Base-by-base conservation (phyloP, 30 jellyfish, hydroid and myxozoan species). In the Mastigias papua region DNA sequence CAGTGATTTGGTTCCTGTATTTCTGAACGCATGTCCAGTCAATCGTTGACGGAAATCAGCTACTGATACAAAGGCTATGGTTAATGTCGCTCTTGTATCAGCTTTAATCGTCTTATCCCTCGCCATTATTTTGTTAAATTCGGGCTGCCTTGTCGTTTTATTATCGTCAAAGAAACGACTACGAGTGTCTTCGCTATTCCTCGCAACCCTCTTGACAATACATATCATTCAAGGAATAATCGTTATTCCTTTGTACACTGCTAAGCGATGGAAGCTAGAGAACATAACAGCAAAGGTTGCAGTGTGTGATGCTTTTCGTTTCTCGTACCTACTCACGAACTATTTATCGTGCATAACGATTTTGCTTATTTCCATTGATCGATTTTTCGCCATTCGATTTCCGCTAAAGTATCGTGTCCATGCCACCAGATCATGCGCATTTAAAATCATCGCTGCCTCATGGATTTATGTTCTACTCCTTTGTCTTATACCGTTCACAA, bases 191-290 rank as follows among this genome's bases (percentile, higher is more conserved):
- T 60, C 85, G 22, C 76, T 87, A 17, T 85, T 96, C 7, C 76
- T 93, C 15, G 90, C 92, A 17, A 95, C 82, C 75, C 87, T 95
- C 13, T 88, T 95, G 32, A 66, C 63, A 30, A 79, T 86, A 15
- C 99, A 95, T 78, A 80, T 95, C 30, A 29, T 87, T 20, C 99
- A 95, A 82, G 99, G 99, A 37, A 37, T 90, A 21, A 25, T 95
- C 37, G 99, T 95, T 3, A 84, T 95, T 13, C 99, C 99, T 11
- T 54, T 79, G 19, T 95, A 95, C 82, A 87, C 95, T 29, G 90
- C 68, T 8, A 95, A 95, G 72, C 85, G 93, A n/a, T 69, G 82
- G 86, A 57, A 74, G 1, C 11, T 80, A 25, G 57, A 63, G 1
- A 34, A 32, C 73, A 32, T 0, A 16, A 7, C 62, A 21, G 76